These are phyloP conservation scores for Homarus americanus DNA, from an alignment of 1,140 invertebrate species.

Conservation along the genomic window DNA sequence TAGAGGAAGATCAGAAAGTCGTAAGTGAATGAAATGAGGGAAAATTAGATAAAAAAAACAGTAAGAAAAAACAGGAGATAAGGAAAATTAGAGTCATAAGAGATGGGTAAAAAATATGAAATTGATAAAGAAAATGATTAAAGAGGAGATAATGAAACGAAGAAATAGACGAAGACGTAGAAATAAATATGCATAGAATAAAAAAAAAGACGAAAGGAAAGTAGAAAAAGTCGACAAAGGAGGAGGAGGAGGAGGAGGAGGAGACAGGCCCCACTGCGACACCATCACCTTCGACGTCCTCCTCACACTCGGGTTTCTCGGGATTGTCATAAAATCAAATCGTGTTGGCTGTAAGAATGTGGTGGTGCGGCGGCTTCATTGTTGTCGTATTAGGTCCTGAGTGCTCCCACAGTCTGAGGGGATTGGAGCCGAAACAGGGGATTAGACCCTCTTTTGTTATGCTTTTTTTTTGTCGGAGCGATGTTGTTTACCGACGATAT, in stretches of 20 bases:
- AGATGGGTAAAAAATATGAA: too few relatives aligned
- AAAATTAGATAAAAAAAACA: too few relatives aligned
- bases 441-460: constrained; percentile 29
- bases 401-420: not conserved
- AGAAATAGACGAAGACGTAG: too few relatives aligned
- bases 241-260: not conserved
- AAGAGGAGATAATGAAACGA: too few relatives aligned
- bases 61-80: too few relatives aligned
- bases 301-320: not conserved
- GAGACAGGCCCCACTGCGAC: not conserved
- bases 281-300: not conserved
- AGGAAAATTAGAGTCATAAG: too few relatives aligned
- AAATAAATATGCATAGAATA: too few relatives aligned
- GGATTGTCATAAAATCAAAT: constrained; percentile 31
- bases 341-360: not conserved
- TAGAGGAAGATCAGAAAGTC: too few relatives aligned
- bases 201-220: too few relatives aligned
- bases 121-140: too few relatives aligned
- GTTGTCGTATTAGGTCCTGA: constrained; percentile 33
- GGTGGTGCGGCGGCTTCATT: constrained; percentile 23
- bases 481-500: not conserved
- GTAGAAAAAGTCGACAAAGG: too few relatives aligned
- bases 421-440: not conserved
- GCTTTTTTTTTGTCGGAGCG: not conserved
- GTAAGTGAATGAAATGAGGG: too few relatives aligned